A percentile compares a stretch with the other conserved stretches of the same genome.
Conservation (phyloP, 2,888 invertebrate genomes). For the Cheilosia urbana region DNA sequence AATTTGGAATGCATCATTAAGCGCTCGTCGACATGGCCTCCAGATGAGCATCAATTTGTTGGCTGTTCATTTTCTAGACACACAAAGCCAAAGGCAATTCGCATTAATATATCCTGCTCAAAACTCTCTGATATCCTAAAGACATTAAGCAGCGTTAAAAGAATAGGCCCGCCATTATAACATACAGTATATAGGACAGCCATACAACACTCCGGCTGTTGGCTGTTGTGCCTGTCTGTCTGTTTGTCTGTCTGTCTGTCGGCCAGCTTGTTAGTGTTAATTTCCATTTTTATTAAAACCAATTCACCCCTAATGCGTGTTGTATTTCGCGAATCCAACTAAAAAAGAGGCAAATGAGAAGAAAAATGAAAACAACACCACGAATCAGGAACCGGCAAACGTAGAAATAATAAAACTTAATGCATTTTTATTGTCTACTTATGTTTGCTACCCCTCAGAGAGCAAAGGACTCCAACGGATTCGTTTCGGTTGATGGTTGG, state of each 20-base stretch:
- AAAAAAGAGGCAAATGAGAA: slow-evolving; percentile 1
- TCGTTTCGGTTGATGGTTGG: slow-evolving; percentile 50
- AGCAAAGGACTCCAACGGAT: slow-evolving; percentile 25
- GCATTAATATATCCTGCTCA: slow-evolving; percentile 11
- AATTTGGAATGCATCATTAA: slow-evolving; percentile 64
- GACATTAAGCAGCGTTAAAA: slow-evolving; percentile 68
- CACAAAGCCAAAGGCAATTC: slow-evolving; percentile 22
- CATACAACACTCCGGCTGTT: slow-evolving; percentile 1
- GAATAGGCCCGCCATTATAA: slow-evolving; percentile 66
- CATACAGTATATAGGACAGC: slow-evolving; percentile 42
- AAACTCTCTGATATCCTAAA: slow-evolving; percentile 18
- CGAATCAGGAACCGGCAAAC: slow-evolving; percentile 23
- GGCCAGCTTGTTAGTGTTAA: slow-evolving; percentile 49
- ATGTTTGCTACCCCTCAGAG: slow-evolving; percentile 8
- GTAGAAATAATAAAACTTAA: slow-evolving; percentile 71
- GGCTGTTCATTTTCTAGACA: slow-evolving; percentile 52
- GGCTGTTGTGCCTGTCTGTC: slow-evolving; percentile 15
- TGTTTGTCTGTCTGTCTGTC: slow-evolving; percentile 22
- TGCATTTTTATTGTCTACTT: slow-evolving; percentile 75
- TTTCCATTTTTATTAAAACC: slow-evolving; percentile 73
- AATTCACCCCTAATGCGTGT: slow-evolving; percentile 65
- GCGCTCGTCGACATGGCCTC: slow-evolving; percentile 38
- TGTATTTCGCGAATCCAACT: slow-evolving; percentile 26
- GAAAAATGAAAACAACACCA: neutral
- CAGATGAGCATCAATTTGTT: slow-evolving; percentile 64